A percentile compares a stretch with the other conserved stretches of the same genome.
These are phyloP conservation scores for Tryphoninae sp. DNA, from an alignment of 2,888 invertebrate species.

Conservation along the genomic window DNA sequence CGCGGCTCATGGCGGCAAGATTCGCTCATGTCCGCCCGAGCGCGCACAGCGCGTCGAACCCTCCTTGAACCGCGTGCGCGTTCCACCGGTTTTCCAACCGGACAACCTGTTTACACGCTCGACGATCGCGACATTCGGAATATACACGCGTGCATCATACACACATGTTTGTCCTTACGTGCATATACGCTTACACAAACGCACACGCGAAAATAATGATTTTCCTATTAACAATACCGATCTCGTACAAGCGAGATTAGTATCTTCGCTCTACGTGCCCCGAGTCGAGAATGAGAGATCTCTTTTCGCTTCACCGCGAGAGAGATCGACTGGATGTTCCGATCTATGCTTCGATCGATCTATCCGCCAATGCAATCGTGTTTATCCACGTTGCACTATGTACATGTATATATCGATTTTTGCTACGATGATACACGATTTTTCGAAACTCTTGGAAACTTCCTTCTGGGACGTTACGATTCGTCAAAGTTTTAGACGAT, in stretches of 20 bases:
- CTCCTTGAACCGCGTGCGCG: slow-evolving; percentile 58
- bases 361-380: slow-evolving; percentile 28
- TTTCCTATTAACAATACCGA: slow-evolving; percentile 77
- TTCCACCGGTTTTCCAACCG: slow-evolving; percentile 67
- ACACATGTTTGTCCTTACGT: neutral
- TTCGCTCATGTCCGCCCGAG: slow-evolving; percentile 48
- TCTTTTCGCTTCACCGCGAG: slow-evolving; percentile 42
- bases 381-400: neutral
- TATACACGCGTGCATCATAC: neutral
- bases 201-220: slow-evolving; percentile 68
- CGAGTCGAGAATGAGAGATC: slow-evolving; percentile 57
- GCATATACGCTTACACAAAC: slow-evolving; percentile 25
- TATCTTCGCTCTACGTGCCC: slow-evolving; percentile 67
- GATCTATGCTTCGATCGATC: slow-evolving; percentile 35
- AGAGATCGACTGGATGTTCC: slow-evolving; percentile 33
- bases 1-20: slow-evolving; percentile 40
- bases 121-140: slow-evolving; percentile 56
- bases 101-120: slow-evolving; percentile 76
- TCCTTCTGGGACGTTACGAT: slow-evolving; percentile 21
- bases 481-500: neutral
- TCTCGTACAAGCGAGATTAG: slow-evolving; percentile 73
- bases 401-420: neutral
- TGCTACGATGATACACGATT: slow-evolving; percentile 18
- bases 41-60: slow-evolving; percentile 52
- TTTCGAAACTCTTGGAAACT: slow-evolving; percentile 19